phyloP scores from a whole-genome alignment of 2,888 invertebrate genomes.

The Erebia aethiops region DNA sequence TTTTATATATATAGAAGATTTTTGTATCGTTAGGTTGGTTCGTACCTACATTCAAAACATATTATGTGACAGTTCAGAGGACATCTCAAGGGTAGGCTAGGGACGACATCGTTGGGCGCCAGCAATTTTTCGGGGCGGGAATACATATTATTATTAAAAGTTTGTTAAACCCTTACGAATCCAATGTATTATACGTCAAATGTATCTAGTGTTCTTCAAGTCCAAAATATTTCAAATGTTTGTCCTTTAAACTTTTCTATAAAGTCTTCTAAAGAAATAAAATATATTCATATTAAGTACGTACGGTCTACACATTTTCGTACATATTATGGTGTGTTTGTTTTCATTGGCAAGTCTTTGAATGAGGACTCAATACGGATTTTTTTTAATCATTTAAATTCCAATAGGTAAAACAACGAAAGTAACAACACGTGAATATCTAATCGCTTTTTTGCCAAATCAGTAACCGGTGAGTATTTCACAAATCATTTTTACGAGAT shows the following conservation, averaged over 20 bases:
- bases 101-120: constrained; percentile 30
- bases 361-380: not conserved
- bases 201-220: not conserved
- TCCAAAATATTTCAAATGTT: not conserved
- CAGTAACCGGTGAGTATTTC: constrained; percentile 9
- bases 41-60: too few relatives aligned
- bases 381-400: constrained; percentile 2
- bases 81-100: constrained; percentile 29
- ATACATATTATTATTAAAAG: constrained; percentile 13
- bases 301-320: too few relatives aligned
- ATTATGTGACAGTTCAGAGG: constrained; percentile 6
- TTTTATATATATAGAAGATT: too few relatives aligned
- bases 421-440: constrained; percentile 20
- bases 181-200: not conserved
- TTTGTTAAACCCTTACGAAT: constrained; percentile 22
- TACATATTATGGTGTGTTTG: too few relatives aligned
- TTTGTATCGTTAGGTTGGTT: too few relatives aligned
- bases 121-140: constrained; percentile 17
- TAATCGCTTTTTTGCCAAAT: constrained; percentile 27
- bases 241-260: too few relatives aligned
- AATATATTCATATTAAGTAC: not conserved
- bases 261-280: not conserved
- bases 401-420: constrained; percentile 11
- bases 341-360: not conserved
- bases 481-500: constrained; percentile 23